phyloP scores from a whole-genome alignment of 2,797 vertebrate genomes.

The Periparus ater region DNA sequence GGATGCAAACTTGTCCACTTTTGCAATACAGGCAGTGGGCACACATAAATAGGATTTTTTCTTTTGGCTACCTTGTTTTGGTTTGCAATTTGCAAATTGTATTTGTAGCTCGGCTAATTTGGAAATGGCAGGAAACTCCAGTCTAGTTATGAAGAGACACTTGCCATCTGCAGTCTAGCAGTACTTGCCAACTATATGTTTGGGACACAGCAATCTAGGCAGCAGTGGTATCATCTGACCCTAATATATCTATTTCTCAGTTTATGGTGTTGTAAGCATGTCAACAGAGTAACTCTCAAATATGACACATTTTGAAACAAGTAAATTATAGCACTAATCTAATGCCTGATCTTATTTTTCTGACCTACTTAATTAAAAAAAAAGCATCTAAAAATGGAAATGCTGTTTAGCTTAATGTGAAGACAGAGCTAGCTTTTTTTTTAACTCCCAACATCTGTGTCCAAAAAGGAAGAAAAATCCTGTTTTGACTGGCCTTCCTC shows the following conservation, averaged over 20 bases:
- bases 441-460: constrained; percentile 78
- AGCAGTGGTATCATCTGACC: constrained; percentile 63
- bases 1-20: neutral
- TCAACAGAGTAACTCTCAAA: constrained; percentile 54
- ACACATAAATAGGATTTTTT: neutral
- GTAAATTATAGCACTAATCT: constrained; percentile 53
- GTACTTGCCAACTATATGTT: constrained; percentile 66
- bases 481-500: constrained; percentile 83
- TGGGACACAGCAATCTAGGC: constrained; percentile 68
- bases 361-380: constrained; percentile 79
- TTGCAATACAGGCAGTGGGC: neutral
- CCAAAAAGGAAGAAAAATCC: constrained; percentile 83
- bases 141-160: constrained; percentile 62
- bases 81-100: constrained; percentile 23
- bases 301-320: constrained; percentile 44
- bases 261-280: constrained; percentile 54
- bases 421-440: constrained; percentile 69
- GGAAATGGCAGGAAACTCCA: constrained; percentile 58
- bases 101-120: constrained; percentile 49
- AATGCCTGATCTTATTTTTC: constrained; percentile 52
- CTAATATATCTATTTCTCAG: constrained; percentile 47
- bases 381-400: constrained; percentile 77
- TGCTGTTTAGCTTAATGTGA: constrained; percentile 55
- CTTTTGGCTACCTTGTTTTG: constrained; percentile 25
- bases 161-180: constrained; percentile 76